Evolutionary conservation across 2,888 invertebrate species (phyloP).

Genomic region (Sarcophaga caerulescens): DNA sequence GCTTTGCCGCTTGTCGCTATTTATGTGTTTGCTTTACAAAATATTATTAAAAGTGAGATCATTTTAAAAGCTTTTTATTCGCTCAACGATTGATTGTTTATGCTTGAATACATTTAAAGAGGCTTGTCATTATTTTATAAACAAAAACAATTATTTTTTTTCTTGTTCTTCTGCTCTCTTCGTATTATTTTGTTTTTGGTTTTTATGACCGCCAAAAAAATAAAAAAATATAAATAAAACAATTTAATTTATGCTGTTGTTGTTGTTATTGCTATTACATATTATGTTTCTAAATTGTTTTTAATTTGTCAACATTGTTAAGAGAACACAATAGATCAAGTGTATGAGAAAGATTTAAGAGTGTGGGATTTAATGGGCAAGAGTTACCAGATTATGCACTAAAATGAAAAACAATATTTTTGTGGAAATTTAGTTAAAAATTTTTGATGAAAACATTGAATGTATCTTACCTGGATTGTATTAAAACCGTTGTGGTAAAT

Average conservation of each 20-base stretch:
- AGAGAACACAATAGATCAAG: too few species aligned
- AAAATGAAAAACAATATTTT: too few species aligned
- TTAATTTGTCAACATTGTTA: too few species aligned
- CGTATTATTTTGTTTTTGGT: not conserved
- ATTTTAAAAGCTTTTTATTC: slow-evolving; percentile 24
- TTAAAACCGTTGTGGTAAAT: too few species aligned
- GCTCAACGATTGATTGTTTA: not conserved
- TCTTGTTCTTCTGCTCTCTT: not conserved
- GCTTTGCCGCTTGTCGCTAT: not conserved
- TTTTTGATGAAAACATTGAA: too few species aligned
- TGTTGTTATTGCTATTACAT: not conserved
- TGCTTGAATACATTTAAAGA: slow-evolving; percentile 12
- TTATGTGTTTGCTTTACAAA: not conserved
- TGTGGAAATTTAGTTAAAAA: too few species aligned
- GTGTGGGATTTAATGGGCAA: too few species aligned
- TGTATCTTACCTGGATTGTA: too few species aligned
- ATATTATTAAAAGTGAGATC: not conserved
- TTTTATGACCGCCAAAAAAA: not conserved
- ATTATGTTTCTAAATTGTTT: too few species aligned
- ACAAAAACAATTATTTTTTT: not conserved
- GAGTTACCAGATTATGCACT: too few species aligned
- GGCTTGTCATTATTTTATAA: slow-evolving; percentile 20
- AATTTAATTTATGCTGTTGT: not conserved
- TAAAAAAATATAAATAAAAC: not conserved
- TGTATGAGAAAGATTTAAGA: too few species aligned